Evolutionary conservation across 2,113 vertebrate genomes (phyloP), one percentile per base, ranked within the genome.

Genomic region (Solea solea): DNA sequence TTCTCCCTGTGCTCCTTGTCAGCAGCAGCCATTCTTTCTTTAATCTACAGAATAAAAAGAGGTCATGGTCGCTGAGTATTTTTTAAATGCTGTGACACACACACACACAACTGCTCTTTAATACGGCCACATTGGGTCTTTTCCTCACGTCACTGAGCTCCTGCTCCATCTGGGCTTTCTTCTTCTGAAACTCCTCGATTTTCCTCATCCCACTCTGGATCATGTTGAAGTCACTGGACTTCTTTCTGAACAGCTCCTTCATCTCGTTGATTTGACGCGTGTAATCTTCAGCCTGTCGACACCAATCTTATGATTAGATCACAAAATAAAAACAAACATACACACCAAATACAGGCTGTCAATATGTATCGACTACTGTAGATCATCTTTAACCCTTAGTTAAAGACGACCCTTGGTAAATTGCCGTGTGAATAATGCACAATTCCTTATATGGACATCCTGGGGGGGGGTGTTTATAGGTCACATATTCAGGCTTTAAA

Each of bases 131-230:
- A 25, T 58, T 46, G 21, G 9, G 12, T 1, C 6, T 50, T 39
- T 7, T 72, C 52, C 89, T 93, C 59, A 95, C 93, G 46, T 89
- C 75, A 11, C 46, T 69, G 7, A 97, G 87, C 78, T 97, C 95
- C 85, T 94, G 92, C 65, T 97, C 94, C 93, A 95, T 87, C 69
- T 93, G 84, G 11, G 82, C 78, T 89, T 95, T 95, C 79, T 78
- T 93, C 72, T 74, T 94, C 51, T 78, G 84, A 76, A 96, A 96
- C 58, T 94, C 95, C 72, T 93, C 92, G 69, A 95, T 93, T 81
- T 81, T 92, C 84, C 87, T 95, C 53, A 95, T 83, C 66, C 95
- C 94, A 27, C 90, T 87, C 42, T 95, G 93, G 84, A 96, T 94
- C 84, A 91, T 85, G 34, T 89, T 82, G 56, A 95, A 94, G 81